Base-by-base conservation (phyloP, 1,140 invertebrate species). In the Drosophila miranda region DNA sequence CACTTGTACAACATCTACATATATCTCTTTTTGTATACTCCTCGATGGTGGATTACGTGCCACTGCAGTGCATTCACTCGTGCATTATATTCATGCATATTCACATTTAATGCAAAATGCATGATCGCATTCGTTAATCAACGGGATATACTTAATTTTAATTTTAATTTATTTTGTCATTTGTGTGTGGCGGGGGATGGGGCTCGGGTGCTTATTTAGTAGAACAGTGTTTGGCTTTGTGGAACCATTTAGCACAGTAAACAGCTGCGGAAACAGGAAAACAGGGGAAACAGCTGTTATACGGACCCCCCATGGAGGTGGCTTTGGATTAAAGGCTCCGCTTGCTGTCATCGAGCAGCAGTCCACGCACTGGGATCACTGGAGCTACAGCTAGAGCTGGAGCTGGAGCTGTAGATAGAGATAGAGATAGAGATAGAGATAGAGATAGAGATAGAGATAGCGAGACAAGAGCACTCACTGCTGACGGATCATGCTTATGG, bases 131-230 rank as follows among this genome's bases (percentile, higher is more conserved):
- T 66, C 61, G 63, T 73, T 73, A 78, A 62, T 74, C 60, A 72
- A 59, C 61, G 66, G 14, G 21, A 30, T 51, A 48, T 52, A 66
- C 75, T 61, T 69, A 63, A 84, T 79, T 74, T 71, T 52, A 78
- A 78, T 75, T 72, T 86, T 83, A 80, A 86, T 83, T 83, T 80
- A 83, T 73, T 86, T 68, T 72, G 59, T 61, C 76, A 80, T 60
- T 61, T 72, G 61, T 45, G 13, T 53, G 44, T 13, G 23, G n/a
- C 14, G n/a, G 57, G 34, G 34, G 9, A 34, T 38, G 34, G 34
- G 34, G 34, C 34, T 38, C 11, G 34, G 8, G 28, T 30, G 28
- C 28, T 44, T 50, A 38, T 34, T 21, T 28, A 46, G 42, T 30
- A 28, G 26, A 55, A 16, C 44, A 46, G 19, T 55, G 42, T 28